Conservation (phyloP, 2,113 vertebrate genomes). For the Pituophis catenifer region DNA sequence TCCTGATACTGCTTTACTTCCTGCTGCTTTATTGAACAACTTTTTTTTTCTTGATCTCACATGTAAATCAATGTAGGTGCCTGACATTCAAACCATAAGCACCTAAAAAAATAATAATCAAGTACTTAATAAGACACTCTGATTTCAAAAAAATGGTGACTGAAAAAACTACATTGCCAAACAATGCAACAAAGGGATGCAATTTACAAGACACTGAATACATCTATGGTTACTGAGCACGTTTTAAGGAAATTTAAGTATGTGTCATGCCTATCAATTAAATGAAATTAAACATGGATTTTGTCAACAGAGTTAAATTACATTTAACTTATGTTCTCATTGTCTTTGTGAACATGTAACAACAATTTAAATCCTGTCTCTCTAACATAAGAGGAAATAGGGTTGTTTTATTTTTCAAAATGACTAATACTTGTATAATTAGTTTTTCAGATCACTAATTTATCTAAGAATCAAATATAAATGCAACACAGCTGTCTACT, state of each 20-base stretch:
- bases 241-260: background rate
- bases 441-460: background rate
- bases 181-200: background rate
- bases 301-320: background rate
- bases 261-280: background rate
- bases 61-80: conserved; percentile 42
- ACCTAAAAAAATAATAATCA: background rate
- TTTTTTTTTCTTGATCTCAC: conserved; percentile 42
- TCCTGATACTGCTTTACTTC: conserved; percentile 39
- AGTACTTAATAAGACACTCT: background rate
- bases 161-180: background rate
- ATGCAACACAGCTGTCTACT: background rate
- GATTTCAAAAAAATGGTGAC: background rate
- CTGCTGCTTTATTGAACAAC: conserved; percentile 26
- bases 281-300: background rate
- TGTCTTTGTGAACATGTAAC: background rate
- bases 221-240: background rate
- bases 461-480: background rate
- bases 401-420: background rate
- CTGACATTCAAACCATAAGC: conserved; percentile 41
- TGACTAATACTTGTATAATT: background rate
- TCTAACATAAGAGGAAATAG: background rate
- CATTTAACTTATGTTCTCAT: background rate
- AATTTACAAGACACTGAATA: background rate
- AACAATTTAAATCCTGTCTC: background rate